These are phyloP conservation scores for Nycteola revayana DNA, from an alignment of 2,888 invertebrate genomes.

Conservation along the genomic window DNA sequence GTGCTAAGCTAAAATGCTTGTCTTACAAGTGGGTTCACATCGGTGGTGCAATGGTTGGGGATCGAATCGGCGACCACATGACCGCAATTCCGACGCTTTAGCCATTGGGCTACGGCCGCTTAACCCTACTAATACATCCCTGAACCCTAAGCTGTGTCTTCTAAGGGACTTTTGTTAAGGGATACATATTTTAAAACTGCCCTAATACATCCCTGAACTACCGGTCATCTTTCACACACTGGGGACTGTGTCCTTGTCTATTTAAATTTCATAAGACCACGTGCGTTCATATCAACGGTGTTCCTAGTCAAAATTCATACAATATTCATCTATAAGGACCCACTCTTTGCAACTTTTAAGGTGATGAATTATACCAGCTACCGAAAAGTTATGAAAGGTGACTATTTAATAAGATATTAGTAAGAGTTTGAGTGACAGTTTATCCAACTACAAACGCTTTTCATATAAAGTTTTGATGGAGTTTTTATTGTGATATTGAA, in stretches of 20 bases:
- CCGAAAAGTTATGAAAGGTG: constrained; percentile 24
- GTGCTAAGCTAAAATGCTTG: too few relatives aligned
- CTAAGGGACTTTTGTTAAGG: too few relatives aligned
- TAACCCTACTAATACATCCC: too few relatives aligned
- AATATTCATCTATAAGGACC: constrained; percentile 37
- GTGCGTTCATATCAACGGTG: constrained; percentile 33
- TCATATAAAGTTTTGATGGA: not conserved
- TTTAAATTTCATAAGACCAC: constrained; percentile 44
- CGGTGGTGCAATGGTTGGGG: too few relatives aligned
- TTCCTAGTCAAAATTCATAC: constrained; percentile 41
- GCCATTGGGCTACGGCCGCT: too few relatives aligned
- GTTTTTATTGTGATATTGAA: too few relatives aligned
- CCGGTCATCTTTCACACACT: constrained; percentile 24
- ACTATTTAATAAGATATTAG: constrained; percentile 19
- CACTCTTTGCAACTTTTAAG: constrained; percentile 19
- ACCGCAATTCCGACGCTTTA: too few relatives aligned
- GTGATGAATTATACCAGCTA: constrained; percentile 22
- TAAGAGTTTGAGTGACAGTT: constrained; percentile 1
- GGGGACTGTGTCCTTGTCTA: constrained; percentile 24
- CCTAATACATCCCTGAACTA: constrained; percentile 1
- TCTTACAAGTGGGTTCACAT: too few relatives aligned
- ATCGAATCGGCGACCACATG: too few relatives aligned
- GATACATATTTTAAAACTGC: too few relatives aligned
- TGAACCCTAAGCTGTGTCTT: too few relatives aligned
- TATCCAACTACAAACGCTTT: not conserved